Evolutionary conservation across 2,113 vertebrate species (phyloP), one percentile per base, ranked within the genome.

Genomic region (Arenaria interpres): DNA sequence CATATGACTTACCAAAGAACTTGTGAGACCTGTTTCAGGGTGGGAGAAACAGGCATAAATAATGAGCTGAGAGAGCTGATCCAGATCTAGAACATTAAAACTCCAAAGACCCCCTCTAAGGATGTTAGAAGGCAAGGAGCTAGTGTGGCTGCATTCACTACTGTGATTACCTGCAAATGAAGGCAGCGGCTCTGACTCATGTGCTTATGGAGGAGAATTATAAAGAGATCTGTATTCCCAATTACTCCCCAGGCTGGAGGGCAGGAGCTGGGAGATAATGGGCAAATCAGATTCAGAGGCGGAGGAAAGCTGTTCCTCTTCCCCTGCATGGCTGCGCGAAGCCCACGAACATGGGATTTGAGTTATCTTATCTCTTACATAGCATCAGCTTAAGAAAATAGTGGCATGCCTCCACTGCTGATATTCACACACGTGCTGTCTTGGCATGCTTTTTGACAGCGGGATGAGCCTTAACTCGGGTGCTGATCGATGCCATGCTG

Each of bases 121-220:
- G 83, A 87, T 46, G 80, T 53, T 94, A 66, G 77, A 94, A 93
- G n/a, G 88, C 76, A 82, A 90, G 69, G 66, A 79, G 57, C 45
- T 69, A 82, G 77, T 76, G 94, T 56, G 74, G 56, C 72, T 93
- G 94, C 96, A 96, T 96, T 87, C 73, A 20, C 89, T 89, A 48
- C 39, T 59, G 79, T 85, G 80, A 97, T 97, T 95, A 97, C 94
- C 80, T 85, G 90, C 69, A 93, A 97, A 97, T 72, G 89, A 95
- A 96, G 80, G 92, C 77, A 79, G 89, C 95, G 93, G 90, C 89
- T 96, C 89, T 97, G 95, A 95, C 86, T 97, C 88, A 89, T 90
- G 83, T 85, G 76, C 69, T 97, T 85, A 72, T 92, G 94, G 95
- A 92, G 90, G 45, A 87, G 96, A 96, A 97, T 95, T 85, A 78